A percentile compares a stretch with the other conserved stretches of the same genome.
Evolutionary conservation across 1,140 invertebrate species (phyloP).

Genomic region (Drosophila equinoxialis): DNA sequence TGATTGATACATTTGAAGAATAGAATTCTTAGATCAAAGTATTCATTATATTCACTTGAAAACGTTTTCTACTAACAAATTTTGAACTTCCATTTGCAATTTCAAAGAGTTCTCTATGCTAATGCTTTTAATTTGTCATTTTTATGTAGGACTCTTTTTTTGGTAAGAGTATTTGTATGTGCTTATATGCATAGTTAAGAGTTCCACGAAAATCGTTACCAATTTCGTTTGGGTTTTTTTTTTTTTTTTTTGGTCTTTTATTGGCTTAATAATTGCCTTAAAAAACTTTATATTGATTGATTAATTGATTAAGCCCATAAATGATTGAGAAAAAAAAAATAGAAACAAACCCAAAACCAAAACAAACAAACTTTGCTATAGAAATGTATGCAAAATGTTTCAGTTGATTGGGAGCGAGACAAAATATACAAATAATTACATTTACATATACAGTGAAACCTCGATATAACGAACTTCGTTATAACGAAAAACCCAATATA

Average conservation of each 20-base stretch:
- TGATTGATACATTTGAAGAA: no score
- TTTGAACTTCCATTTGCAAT: no score
- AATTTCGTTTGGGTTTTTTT: constrained; percentile 7
- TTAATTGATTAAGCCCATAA: constrained; percentile 44
- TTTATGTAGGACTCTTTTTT: no score
- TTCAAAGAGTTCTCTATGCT: no score
- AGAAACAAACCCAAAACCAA: neutral
- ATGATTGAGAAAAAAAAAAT: neutral
- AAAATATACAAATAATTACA: constrained; percentile 24
- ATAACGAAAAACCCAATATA: no score
- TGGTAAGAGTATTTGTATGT: neutral
- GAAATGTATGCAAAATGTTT: constrained; percentile 34
- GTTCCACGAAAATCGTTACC: constrained; percentile 1
- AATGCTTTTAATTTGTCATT: no score
- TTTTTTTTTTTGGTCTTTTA: constrained; percentile 11
- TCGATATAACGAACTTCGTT: no score
- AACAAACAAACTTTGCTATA: neutral
- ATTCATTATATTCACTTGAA: no score
- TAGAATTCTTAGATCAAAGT: no score
- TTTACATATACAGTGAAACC: no score
- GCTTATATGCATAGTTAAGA: neutral
- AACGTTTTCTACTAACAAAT: no score
- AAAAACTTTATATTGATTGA: constrained; percentile 65
- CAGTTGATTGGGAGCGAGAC: constrained; percentile 46
- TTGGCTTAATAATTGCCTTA: constrained; percentile 32